phyloP scores from a whole-genome alignment of 2,113 vertebrate genomes.

The Cryptotis parvus region DNA sequence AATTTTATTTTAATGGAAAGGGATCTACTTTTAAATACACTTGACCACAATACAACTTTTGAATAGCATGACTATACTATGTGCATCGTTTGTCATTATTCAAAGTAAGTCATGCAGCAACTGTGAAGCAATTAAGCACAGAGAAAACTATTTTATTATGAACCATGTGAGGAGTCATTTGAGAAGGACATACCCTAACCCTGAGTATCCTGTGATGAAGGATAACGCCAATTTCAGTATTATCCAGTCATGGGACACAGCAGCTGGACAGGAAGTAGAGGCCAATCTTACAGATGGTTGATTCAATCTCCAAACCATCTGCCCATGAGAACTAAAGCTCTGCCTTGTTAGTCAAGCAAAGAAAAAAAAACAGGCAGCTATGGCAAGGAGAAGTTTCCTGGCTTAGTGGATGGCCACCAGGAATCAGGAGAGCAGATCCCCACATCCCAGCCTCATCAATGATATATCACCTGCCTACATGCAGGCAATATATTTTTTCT shows the following conservation, averaged over 20 bases:
- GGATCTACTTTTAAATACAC: not conserved
- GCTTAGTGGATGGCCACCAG: not conserved
- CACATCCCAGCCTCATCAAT: not conserved
- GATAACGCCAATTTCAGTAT: not conserved
- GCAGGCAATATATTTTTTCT: not conserved
- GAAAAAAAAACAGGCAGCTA: not conserved
- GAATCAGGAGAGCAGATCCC: accelerated
- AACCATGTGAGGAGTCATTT: conserved; percentile 56
- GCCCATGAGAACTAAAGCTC: not conserved
- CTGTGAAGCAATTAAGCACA: not conserved
- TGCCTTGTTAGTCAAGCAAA: not conserved
- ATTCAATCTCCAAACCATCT: conserved; percentile 24
- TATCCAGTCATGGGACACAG: conserved; percentile 52
- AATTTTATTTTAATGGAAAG: not conserved
- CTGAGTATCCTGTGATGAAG: conserved; percentile 28
- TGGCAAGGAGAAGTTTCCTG: not conserved
- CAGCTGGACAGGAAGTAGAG: conserved; percentile 49
- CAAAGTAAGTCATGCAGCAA: not conserved
- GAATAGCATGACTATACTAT: not conserved
- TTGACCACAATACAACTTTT: not conserved
- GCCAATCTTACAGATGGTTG: conserved; percentile 53
- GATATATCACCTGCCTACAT: not conserved
- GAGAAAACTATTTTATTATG: conserved; percentile 1
- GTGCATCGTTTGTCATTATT: not conserved
- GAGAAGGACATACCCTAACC: not conserved